Base-by-base conservation (phyloP, 35 echinoderm and acorn worm genomes). In the Anneissia japonica region DNA sequence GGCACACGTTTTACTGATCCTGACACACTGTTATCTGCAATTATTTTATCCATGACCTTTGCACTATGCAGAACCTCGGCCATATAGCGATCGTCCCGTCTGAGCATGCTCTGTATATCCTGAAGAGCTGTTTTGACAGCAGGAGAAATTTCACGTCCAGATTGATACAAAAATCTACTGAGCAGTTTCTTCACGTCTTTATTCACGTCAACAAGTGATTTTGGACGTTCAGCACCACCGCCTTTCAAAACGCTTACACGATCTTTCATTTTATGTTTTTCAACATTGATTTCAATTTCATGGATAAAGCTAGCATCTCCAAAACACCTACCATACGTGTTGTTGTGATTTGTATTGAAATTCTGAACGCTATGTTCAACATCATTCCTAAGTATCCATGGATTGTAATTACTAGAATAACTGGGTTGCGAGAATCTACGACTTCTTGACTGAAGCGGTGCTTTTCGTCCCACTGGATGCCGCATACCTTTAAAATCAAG, bases 161-260 rank as follows among this genome's bases (percentile, higher is more conserved):
- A 81, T 40, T 81, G 79, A 36, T 81, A 36, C 17, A 81, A 23
- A 26, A 81, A 81, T 26, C 36, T 81, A 39, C 35, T 39, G 13
- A 81, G 35, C 13, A 81, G 23, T 12, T 38, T 39, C n/a, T 81
- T 81, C 32, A 37, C 36, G 40, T 81, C 79, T 40, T 81, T 81
- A 30, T 81, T 81, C 14, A 81, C 35, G 30, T 81, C 79, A 39
- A 39, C 79, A 4, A 81, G 79, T 6, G 79, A 81, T 40, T 81
- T 81, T 30, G 79, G 79, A 38, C 37, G 51, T 16, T 64, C 51
- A 19, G 51, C 2, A 64, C 26, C 51, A 23, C 51, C 11, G 21
- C 1, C 19, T 64, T 64, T 64, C 19, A 64, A 64, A 23, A 64
- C 51, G 19, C 9, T 23, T 64, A 64, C 11, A 23, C 19, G 51